Evolutionary conservation across 2,888 invertebrate genomes (phyloP).

Genomic region (Dasysyrphus albostriatus): DNA sequence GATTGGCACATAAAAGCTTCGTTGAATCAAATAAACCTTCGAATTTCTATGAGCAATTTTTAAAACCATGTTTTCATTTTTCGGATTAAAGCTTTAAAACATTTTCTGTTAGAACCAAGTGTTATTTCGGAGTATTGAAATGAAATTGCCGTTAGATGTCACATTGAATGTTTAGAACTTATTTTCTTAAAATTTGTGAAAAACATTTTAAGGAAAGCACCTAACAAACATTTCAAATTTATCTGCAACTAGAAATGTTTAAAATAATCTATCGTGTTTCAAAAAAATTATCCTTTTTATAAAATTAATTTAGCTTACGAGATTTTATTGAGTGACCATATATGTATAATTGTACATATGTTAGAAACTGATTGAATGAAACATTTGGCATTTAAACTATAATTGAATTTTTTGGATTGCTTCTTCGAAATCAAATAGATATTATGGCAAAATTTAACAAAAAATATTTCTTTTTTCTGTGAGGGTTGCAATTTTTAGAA

Average conservation of each 20-base stretch:
- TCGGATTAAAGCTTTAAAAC: not conserved
- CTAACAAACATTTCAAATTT: not conserved
- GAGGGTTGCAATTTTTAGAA: not conserved
- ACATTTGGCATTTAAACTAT: not conserved
- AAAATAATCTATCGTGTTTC: too few species aligned
- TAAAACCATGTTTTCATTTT: not conserved
- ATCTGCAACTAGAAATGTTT: too few species aligned
- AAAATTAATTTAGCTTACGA: too few species aligned
- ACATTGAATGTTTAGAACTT: not conserved
- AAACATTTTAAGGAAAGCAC: not conserved
- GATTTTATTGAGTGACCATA: too few species aligned
- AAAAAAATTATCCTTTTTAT: too few species aligned
- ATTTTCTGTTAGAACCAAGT: not conserved
- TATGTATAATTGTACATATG: too few species aligned
- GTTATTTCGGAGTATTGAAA: conserved; percentile 16
- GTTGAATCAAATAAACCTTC: not conserved
- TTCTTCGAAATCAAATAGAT: not conserved
- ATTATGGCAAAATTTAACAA: not conserved
- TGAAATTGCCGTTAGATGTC: conserved; percentile 24
- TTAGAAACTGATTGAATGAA: not conserved
- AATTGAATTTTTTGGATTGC: too few species aligned
- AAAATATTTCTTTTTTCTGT: not conserved
- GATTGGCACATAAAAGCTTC: not conserved
- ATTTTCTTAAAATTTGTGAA: not conserved
- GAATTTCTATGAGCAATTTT: not conserved